Evolutionary conservation across 2,888 invertebrate species (phyloP).

Genomic region (Psylliodes chrysocephalus): DNA sequence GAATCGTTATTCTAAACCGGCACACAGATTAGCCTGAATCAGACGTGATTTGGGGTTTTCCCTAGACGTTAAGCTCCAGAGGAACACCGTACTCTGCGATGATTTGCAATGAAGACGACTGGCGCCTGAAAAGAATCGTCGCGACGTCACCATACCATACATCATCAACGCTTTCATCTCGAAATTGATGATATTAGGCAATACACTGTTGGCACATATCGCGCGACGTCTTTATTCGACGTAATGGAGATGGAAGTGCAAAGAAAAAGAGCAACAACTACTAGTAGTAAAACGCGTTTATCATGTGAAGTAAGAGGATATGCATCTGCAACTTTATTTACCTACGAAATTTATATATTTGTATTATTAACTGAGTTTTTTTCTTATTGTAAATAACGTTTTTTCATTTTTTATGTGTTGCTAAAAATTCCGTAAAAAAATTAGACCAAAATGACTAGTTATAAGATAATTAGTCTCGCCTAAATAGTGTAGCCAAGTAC

Average conservation of each 20-base stretch:
- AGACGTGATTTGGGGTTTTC: slow-evolving; percentile 40
- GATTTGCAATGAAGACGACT: slow-evolving; percentile 38
- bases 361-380: no score
- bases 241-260: slow-evolving; percentile 5
- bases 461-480: no score
- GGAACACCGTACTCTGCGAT: slow-evolving; percentile 35
- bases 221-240: slow-evolving; percentile 6
- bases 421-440: no score
- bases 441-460: no score
- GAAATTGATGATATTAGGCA: slow-evolving; percentile 33
- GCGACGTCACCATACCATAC: slow-evolving; percentile 34
- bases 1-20: no score
- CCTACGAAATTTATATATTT: no score
- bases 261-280: neutral
- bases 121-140: slow-evolving; percentile 39
- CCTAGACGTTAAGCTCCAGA: slow-evolving; percentile 36
- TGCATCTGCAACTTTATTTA: no score
- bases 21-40: slow-evolving; percentile 10
- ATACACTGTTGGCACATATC: slow-evolving; percentile 21
- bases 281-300: no score
- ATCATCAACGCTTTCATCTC: slow-evolving; percentile 33
- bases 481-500: no score
- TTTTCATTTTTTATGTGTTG: no score
- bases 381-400: no score
- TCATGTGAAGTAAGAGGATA: no score